Evolutionary conservation across 2,888 invertebrate species (phyloP), one percentile per base, ranked within the genome.

Genomic region (Dicyrtomina minuta): DNA sequence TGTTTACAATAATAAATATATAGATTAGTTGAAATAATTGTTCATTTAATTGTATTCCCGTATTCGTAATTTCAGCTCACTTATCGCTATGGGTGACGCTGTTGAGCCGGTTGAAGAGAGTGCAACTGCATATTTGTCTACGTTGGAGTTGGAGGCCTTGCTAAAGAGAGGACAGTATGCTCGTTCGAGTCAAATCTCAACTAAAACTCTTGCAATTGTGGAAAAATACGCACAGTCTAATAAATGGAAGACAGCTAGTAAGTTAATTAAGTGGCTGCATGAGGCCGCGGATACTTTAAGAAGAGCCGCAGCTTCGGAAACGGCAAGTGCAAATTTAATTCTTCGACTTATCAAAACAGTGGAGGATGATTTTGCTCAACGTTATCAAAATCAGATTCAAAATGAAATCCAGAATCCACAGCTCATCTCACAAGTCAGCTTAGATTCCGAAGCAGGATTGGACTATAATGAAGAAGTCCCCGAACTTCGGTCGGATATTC

Each of bases 241-340:
- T 15, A 51, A 65, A 0, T 77, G 78, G 77, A 77, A 68, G 59
- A 77, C 79, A 78, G 81, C 82, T 68, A 91, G 91, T 74, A 87
- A 89, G 75, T 82, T 91, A 3, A 87, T 91, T 85, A 84, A 85
- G 69, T 82, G 87, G 56, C 85, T 91, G 41, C 86, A 84, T 68
- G 80, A 80, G 8, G 87, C 88, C 79, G 88, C 89, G 13, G 85
- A 85, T 70, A 84, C 85, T 71, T 81, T 90, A 55, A 85, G 86
- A 66, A 83, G 86, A 55, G 86, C 87, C 8, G 82, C 92, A 73
- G 92, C 93, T 0, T 86, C 89, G 67, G 90, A 93, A 82, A 87
- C 89, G 15, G 90, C 89, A 0, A 88, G 90, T 1, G 89, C 88
- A 0, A 96, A 95, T 82, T 90, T 95, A 83, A 89, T 93, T 68